Base-by-base conservation (phyloP, 2,113 vertebrate species). In the Odocoileus hemionus region DNA sequence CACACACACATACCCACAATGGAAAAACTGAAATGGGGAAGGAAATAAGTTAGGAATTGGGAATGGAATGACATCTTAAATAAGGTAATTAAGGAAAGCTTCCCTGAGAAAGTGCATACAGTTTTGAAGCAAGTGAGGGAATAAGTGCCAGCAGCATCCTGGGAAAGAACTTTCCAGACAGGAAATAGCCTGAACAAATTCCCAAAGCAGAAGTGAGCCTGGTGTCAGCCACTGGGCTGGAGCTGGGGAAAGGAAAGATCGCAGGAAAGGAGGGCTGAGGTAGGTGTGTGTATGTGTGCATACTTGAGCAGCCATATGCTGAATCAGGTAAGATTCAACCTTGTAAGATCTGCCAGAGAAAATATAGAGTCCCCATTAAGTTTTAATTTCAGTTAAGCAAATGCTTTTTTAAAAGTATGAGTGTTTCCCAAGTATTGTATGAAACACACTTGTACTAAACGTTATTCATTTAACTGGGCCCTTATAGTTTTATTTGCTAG, bases 401-500 rank as follows among this genome's bases (percentile, higher is more conserved):
- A 60, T 88, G n/a, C 17, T 36, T 74, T 91, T 60, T 52, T 13
- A 36, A 55, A 61, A 64, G 39, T 88, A 58, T 9, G 25, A 50
- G 23, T 50, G 67, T 82, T 26, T 70, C 21, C 74, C 26, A 43
- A 88, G 74, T 45, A 52, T 74, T 79, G 6, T 80, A 39, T 67
- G 39, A 64, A 47, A 58, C 47, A 36, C 39, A 87, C 1, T 21
- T 92, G 43, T 47, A 58, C 50, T 30, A 87, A 92, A 74, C 12
- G 11, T 58, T 83, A 54, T 43, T 93, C 26, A 36, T 93, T 74
- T 74, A 58, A 74, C 39, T 43, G 52, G n/a, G 39, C 33, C 67
- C 36, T 64, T 58, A 36, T 55, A 58, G n/a, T 91, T 91, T 76
- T 95, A 54, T 61, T 78, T 86, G 80, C 54, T 91, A 85, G 85